Conservation (phyloP, 1,140 invertebrate species). For the Chironomus tepperi region DNA sequence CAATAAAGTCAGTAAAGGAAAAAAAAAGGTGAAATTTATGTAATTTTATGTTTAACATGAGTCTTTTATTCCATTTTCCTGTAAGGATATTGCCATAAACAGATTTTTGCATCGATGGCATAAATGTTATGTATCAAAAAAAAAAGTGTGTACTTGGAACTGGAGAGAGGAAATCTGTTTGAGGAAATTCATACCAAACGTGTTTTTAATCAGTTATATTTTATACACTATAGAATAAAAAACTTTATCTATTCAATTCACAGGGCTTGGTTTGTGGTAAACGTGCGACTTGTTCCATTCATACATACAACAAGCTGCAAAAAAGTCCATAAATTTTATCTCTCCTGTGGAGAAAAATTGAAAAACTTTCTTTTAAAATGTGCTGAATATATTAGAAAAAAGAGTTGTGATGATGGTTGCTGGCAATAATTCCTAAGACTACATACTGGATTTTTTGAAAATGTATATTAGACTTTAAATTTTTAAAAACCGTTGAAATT, state of each 20-base stretch:
- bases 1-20: neutral
- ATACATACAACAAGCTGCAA: neutral
- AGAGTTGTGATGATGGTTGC: too few species aligned
- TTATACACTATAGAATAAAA: neutral
- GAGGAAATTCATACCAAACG: conserved; percentile 23
- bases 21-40: conserved; percentile 22
- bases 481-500: too few species aligned
- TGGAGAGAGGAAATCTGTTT: neutral
- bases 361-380: too few species aligned
- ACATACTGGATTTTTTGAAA: too few species aligned
- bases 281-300: neutral
- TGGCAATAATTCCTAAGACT: too few species aligned
- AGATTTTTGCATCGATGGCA: conserved; percentile 22
- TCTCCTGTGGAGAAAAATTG: neutral
- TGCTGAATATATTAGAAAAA: too few species aligned
- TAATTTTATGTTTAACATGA: conserved; percentile 23
- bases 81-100: neutral
- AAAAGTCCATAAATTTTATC: neutral
- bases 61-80: neutral
- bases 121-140: neutral
- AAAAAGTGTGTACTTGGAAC: neutral
- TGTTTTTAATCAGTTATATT: conserved; percentile 21
- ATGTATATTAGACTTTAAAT: too few species aligned
- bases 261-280: neutral
- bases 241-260: conserved; percentile 16